Percentiles rank a stretch among this genome's conserved stretches.
phyloP scores from a whole-genome alignment of 1,140 invertebrate genomes.

The Araneus ventricosus region DNA sequence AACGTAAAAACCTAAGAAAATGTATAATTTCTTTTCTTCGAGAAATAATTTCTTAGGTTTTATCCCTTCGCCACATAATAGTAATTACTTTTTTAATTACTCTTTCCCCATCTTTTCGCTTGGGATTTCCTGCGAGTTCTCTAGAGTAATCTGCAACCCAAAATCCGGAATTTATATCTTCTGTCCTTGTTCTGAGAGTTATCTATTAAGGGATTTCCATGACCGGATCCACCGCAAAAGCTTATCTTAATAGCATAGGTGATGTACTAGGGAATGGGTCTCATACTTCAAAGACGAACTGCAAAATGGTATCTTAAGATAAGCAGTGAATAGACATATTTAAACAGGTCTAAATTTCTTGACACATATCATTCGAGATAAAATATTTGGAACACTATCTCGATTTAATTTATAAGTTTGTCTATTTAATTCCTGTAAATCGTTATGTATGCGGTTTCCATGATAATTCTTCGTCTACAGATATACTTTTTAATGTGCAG shows the following conservation, averaged over 20 bases:
- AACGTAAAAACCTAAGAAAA: neutral
- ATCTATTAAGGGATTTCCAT: neutral
- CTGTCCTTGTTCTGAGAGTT: neutral
- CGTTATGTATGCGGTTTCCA: neutral
- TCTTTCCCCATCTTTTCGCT: neutral
- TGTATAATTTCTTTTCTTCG: too few relatives aligned
- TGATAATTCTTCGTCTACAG: too few relatives aligned
- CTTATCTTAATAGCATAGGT: neutral
- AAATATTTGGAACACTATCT: neutral
- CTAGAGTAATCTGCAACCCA: neutral
- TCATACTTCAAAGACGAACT: neutral
- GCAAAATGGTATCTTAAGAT: neutral
- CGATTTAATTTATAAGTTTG: neutral
- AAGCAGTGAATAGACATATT: neutral
- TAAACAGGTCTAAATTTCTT: neutral
- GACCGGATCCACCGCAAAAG: neutral
- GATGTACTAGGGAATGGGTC: neutral
- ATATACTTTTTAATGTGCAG: too few relatives aligned
- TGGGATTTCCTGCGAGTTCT: neutral
- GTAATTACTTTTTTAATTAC: neutral
- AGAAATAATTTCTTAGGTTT: neutral
- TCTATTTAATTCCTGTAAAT: neutral
- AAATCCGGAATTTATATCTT: neutral
- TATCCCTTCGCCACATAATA: neutral
- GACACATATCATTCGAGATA: neutral